A percentile compares a stretch with the other conserved stretches of the same genome.
Evolutionary conservation across 1,140 invertebrate species (phyloP).

Genomic region (Ctenoplectra terminalis): DNA sequence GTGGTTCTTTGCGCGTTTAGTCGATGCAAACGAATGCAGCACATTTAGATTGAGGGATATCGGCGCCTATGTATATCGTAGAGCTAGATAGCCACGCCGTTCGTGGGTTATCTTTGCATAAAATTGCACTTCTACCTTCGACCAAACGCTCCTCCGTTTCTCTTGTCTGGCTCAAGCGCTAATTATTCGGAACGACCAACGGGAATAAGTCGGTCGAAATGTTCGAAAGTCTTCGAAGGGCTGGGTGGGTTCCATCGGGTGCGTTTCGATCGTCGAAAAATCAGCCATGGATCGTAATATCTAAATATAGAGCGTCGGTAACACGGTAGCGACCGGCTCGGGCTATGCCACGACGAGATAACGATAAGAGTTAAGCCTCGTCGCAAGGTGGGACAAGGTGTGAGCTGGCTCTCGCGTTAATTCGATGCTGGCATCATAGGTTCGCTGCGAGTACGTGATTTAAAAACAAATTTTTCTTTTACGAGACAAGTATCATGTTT

Average conservation of each 20-base stretch:
- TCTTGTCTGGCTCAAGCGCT: not conserved
- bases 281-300: constrained; percentile 22
- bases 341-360: constrained; percentile 73
- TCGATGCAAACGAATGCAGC: constrained; percentile 65
- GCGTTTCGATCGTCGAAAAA: constrained; percentile 20
- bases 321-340: constrained; percentile 76
- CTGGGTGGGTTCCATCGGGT: not conserved
- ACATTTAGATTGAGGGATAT: constrained; percentile 65
- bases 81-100: constrained; percentile 36
- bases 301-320: constrained; percentile 69
- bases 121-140: constrained; percentile 32
- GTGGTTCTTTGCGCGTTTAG: constrained; percentile 39
- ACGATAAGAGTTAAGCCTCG: constrained; percentile 76
- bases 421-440: not conserved
- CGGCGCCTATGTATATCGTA: constrained; percentile 34
- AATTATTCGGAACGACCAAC: constrained; percentile 6
- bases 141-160: not conserved
- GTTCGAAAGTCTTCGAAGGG: not conserved
- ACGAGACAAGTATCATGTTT: too few species aligned
- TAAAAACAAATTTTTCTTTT: not conserved
- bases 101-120: constrained; percentile 54
- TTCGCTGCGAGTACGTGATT: constrained; percentile 8
- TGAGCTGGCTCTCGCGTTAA: constrained; percentile 7
- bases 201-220: too few species aligned
- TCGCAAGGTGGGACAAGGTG: constrained; percentile 61